Conservation (phyloP, 2,797 vertebrate genomes). For the Pampus argenteus region DNA sequence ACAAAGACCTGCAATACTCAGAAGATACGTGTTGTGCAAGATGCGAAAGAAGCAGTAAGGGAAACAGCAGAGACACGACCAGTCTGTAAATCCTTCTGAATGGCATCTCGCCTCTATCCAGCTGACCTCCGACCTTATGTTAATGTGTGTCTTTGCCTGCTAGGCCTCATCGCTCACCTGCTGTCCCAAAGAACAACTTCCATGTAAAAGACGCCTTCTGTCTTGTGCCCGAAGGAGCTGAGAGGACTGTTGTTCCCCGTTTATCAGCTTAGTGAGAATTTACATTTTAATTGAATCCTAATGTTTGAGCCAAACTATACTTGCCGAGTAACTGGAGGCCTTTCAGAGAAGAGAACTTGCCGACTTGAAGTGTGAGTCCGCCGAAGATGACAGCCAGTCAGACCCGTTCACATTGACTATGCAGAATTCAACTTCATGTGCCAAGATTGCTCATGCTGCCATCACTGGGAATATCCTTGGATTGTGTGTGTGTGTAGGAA, state of each 20-base stretch:
- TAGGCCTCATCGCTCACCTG: constrained; percentile 48
- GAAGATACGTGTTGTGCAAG: constrained; percentile 29
- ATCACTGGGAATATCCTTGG: constrained; percentile 47
- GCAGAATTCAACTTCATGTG: constrained; percentile 64
- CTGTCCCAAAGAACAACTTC: constrained; percentile 46
- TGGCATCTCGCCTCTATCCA: constrained; percentile 27
- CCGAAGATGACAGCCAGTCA: constrained; percentile 78
- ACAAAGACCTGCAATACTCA: constrained; percentile 48
- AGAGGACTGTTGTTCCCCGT: constrained; percentile 64
- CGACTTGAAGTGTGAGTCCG: constrained; percentile 66
- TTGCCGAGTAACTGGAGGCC: constrained; percentile 68
- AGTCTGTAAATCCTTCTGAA: constrained; percentile 45
- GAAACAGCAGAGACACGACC: constrained; percentile 34
- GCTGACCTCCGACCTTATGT: constrained; percentile 48
- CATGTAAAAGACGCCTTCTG: constrained; percentile 58
- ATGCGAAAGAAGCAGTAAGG: constrained; percentile 13
- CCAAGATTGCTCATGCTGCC: constrained; percentile 58
- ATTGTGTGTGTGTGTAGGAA: not conserved
- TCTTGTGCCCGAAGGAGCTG: constrained; percentile 52
- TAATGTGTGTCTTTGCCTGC: constrained; percentile 44
- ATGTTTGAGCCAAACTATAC: constrained; percentile 70
- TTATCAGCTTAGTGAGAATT: constrained; percentile 79
- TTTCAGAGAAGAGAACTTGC: constrained; percentile 59
- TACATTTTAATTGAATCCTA: constrained; percentile 84
- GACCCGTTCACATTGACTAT: constrained; percentile 63